Percentiles rank a stretch among this genome's conserved stretches.
phyloP scores from a whole-genome alignment of 2,113 vertebrate genomes.

The Deroptyus accipitrinus region DNA sequence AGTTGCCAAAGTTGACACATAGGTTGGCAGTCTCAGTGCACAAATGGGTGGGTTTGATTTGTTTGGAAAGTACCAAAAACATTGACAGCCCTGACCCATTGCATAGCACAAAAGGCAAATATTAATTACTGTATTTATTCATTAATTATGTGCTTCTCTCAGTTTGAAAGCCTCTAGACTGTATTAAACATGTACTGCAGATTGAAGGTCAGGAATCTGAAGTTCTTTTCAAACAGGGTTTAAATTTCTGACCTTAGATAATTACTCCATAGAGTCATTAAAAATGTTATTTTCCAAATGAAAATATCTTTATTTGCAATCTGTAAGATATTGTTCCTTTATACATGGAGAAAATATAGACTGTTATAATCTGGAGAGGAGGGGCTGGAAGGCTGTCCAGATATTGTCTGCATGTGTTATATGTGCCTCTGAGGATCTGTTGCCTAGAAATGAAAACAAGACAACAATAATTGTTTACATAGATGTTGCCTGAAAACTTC shows the following conservation, averaged over 20 bases:
- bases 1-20: not conserved
- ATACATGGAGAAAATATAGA: not conserved
- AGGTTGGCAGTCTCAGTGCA: not conserved
- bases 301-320: not conserved
- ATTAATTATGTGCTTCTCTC: not conserved
- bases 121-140: not conserved
- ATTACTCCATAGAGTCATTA: not conserved
- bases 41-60: not conserved
- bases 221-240: not conserved
- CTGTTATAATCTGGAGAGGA: not conserved
- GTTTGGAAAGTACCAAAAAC: not conserved
- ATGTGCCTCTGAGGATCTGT: conserved; percentile 12
- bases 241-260: not conserved
- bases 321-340: not conserved
- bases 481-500: conserved; percentile 15
- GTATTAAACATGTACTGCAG: not conserved
- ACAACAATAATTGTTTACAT: conserved; percentile 50
- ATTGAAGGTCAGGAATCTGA: not conserved
- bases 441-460: conserved; percentile 55
- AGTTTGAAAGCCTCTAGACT: not conserved
- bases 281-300: not conserved
- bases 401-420: not conserved
- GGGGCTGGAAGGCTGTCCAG: not conserved
- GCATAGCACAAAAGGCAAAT: not conserved
- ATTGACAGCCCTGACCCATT: not conserved